These are phyloP conservation scores for Harlomillsia oculata DNA, from an alignment of 1,140 invertebrate genomes.

Conservation along the genomic window DNA sequence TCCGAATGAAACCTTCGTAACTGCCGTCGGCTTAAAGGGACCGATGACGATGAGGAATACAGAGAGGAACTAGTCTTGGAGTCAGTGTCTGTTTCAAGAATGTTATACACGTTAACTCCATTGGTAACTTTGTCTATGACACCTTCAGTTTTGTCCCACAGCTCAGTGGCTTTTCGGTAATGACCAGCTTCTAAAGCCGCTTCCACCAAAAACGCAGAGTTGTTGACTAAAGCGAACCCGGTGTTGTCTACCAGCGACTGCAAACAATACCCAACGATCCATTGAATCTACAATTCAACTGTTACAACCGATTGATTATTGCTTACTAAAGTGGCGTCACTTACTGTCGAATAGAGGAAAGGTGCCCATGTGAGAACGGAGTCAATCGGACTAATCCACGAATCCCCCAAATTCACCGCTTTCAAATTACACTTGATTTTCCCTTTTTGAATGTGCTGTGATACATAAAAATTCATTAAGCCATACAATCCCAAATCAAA, in stretches of 20 bases:
- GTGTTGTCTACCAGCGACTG: constrained; percentile 48
- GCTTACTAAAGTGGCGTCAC: no score
- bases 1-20: constrained; percentile 18
- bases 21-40: neutral
- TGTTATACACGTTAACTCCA: constrained; percentile 70
- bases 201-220: constrained; percentile 38
- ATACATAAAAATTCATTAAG: no score
- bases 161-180: constrained; percentile 51
- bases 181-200: constrained; percentile 39
- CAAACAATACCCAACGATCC: constrained; percentile 48
- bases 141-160: constrained; percentile 54
- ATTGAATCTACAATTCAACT: constrained; percentile 38
- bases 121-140: constrained; percentile 49
- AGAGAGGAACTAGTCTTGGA: neutral
- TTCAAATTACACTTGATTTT: constrained; percentile 59
- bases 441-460: constrained; percentile 52
- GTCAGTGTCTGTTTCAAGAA: constrained; percentile 48
- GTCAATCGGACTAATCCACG: constrained; percentile 77
- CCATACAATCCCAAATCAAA: no score
- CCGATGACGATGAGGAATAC: no score
- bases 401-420: constrained; percentile 70
- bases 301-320: neutral
- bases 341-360: constrained; percentile 58
- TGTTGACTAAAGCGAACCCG: constrained; percentile 40
- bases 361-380: constrained; percentile 68